Conservation (phyloP, 2,113 vertebrate genomes). For the Passer domesticus region DNA sequence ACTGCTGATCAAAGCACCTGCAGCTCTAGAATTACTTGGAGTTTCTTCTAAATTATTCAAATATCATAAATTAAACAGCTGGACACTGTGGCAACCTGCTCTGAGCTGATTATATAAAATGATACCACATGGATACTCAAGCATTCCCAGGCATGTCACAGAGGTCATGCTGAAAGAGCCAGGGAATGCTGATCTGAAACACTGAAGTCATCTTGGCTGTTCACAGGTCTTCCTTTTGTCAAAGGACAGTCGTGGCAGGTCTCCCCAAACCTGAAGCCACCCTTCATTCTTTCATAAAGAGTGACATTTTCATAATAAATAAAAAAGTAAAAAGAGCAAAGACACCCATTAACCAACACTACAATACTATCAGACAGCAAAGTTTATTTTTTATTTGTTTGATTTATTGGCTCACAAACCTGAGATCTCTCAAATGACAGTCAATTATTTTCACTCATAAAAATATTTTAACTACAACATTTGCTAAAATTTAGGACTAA, state of each 20-base stretch:
- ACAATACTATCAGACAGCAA: rapidly evolving
- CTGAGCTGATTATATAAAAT: background rate
- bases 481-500: background rate
- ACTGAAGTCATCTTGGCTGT: background rate
- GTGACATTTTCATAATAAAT: background rate
- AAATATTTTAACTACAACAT: background rate
- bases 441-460: background rate
- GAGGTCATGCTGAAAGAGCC: background rate
- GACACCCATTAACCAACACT: background rate
- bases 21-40: background rate
- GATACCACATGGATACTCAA: background rate
- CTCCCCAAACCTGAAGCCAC: background rate
- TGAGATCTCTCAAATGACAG: background rate
- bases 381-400: background rate
- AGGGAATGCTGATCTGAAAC: background rate
- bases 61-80: constrained; percentile 6
- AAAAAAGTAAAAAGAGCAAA: background rate
- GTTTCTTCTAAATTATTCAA: constrained; percentile 39
- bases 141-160: background rate
- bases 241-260: background rate
- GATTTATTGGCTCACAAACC: background rate
- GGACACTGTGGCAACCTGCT: constrained; percentile 8
- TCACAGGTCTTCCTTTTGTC: background rate
- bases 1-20: background rate
- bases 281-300: background rate